Conservation (phyloP, 2,888 invertebrate species). For the Philereme vetulata region DNA sequence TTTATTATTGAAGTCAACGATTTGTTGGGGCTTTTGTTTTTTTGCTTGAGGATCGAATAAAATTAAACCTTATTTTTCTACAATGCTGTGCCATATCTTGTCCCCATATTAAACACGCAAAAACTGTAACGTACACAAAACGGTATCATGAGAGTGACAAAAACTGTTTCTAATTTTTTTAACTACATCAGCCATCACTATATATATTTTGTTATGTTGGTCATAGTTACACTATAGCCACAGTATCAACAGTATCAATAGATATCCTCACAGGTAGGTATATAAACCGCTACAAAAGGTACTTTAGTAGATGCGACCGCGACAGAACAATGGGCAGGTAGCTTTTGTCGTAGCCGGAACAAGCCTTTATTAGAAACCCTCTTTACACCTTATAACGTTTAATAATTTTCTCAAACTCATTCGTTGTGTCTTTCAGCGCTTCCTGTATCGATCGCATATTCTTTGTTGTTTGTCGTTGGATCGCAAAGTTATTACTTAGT, state of each 20-base stretch:
- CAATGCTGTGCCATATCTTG: too few relatives aligned
- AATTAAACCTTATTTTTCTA: too few relatives aligned
- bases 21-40: too few relatives aligned
- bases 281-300: slow-evolving; percentile 52
- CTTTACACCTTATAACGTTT: slow-evolving; percentile 58
- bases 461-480: slow-evolving; percentile 2
- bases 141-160: too few relatives aligned
- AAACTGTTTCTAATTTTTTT: too few relatives aligned
- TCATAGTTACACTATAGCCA: too few relatives aligned
- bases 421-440: slow-evolving; percentile 18
- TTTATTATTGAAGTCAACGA: too few relatives aligned
- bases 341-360: slow-evolving; percentile 59
- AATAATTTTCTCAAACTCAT: slow-evolving; percentile 51
- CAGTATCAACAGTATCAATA: slow-evolving; percentile 24
- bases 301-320: slow-evolving; percentile 49
- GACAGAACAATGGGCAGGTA: slow-evolving; percentile 53
- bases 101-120: too few relatives aligned
- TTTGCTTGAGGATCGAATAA: too few relatives aligned
- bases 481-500: neutral
- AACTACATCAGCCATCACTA: too few relatives aligned
- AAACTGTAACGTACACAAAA: too few relatives aligned
- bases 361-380: slow-evolving; percentile 64
- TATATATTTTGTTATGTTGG: too few relatives aligned
- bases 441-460: slow-evolving; percentile 9
- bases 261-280: neutral